Evolutionary conservation across 2,113 vertebrate species (phyloP), one percentile per base, ranked within the genome.

Genomic region (Microtus richardsoni): DNA sequence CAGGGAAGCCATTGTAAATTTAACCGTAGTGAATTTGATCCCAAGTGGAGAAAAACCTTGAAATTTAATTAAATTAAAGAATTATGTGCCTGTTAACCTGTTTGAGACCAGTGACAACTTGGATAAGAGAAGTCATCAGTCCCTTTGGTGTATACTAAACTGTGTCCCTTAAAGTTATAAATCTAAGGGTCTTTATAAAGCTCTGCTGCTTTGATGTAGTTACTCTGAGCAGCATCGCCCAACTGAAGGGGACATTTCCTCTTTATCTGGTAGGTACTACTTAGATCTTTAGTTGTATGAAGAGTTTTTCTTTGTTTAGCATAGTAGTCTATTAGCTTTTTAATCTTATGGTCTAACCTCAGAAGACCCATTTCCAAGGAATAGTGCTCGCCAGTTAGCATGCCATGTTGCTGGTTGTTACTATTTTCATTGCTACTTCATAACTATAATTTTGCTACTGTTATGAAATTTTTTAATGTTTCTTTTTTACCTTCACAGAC

Each of bases 81-180:
- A 39, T 91, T 83, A 85, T 78, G 88, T 97, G 92, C 91, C 97
- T 98, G 92, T 52, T 97, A 88, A 71, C 60, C n/a, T 92, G 9
- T 83, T 89, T 84, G 41, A 96, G 41, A 94, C 26, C 88, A 87
- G 44, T 64, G 24, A 80, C 28, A 82, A 16, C 77, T 52, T 88
- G 58, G 62, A 7, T 84, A 64, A 94, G 87, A 77, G 64, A 91
- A 36, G 82, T 79, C 44, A 78, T 71, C 19, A 11, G 64, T 71
- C 64, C 70, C 54, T 62, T 94, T 68, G 36, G 58, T 85, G 86
- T 89, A 9, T 47, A 58, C 68, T 88, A 82, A 92, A 79, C 89
- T 95, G 60, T 62, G 96, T 92, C 47, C 66, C 77, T 92, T 91
- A 64, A 91, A 73, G 71, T 94, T 85, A 21, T 79, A 89, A 62